Evolutionary conservation across 2,797 vertebrate species (phyloP).

Genomic region (Cuculus canorus): DNA sequence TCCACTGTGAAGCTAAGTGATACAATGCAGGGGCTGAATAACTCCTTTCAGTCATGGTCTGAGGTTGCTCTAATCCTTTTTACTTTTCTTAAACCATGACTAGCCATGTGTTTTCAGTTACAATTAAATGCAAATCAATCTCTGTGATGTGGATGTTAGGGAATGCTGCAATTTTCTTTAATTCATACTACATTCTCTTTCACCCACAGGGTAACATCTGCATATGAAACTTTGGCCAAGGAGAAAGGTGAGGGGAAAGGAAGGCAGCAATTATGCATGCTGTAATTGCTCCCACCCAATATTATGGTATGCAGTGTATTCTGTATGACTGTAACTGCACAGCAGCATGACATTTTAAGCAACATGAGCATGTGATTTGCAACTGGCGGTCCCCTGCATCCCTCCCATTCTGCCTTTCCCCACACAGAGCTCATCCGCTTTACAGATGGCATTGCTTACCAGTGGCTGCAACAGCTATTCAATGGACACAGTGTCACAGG

Average conservation of each 20-base stretch:
- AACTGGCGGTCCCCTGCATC: not conserved
- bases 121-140: constrained; percentile 68
- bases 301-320: not conserved
- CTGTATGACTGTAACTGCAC: not conserved
- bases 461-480: not conserved
- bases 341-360: not conserved
- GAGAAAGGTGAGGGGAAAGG: not conserved
- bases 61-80: constrained; percentile 66
- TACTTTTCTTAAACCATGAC: constrained; percentile 50
- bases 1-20: constrained; percentile 69
- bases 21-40: constrained; percentile 59
- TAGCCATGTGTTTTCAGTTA: constrained; percentile 62
- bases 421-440: not conserved
- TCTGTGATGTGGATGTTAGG: not conserved
- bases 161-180: constrained; percentile 2
- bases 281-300: not conserved
- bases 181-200: constrained; percentile 27
- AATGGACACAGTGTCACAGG: not conserved
- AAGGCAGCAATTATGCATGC: not conserved
- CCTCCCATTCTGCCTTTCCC: not conserved
- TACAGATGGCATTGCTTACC: not conserved
- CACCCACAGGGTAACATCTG: not conserved
- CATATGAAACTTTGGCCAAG: not conserved
- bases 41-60: constrained; percentile 69
- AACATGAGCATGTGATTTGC: not conserved